Conservation (phyloP, 2,113 vertebrate species). For the Sigmodon hispidus region DNA sequence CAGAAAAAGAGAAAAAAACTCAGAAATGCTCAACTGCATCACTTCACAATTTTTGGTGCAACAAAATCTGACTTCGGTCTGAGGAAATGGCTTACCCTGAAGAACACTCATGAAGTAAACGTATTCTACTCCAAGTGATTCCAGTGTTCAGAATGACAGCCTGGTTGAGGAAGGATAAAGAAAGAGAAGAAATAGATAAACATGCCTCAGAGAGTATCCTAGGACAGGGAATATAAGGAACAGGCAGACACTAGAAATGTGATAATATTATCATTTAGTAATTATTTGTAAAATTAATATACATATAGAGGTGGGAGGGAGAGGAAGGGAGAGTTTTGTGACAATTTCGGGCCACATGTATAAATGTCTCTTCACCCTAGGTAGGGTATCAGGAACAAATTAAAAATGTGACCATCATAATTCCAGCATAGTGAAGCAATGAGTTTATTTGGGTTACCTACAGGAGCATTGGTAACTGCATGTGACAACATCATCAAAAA, state of each 20-base stretch:
- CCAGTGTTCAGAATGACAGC: not conserved
- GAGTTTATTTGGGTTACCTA: not conserved
- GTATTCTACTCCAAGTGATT: not conserved
- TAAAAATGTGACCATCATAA: not conserved
- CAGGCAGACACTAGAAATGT: not conserved
- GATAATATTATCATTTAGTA: not conserved
- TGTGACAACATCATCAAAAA: not conserved
- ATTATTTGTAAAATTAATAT: not conserved
- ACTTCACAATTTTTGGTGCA: not conserved
- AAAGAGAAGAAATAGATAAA: not conserved
- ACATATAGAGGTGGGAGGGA: not conserved
- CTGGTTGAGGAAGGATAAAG: not conserved
- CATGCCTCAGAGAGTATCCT: not conserved
- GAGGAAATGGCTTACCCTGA: not conserved
- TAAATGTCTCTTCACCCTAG: not conserved
- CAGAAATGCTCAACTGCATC: not conserved
- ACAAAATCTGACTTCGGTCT: not conserved
- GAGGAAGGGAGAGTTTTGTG: not conserved
- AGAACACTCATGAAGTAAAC: not conserved
- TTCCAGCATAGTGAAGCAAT: not conserved
- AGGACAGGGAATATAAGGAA: not conserved
- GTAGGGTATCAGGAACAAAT: not conserved
- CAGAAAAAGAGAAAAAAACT: not conserved
- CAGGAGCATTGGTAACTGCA: not conserved
- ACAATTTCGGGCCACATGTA: not conserved